Evolutionary conservation across 2,797 vertebrate species (phyloP).

Genomic region (Propithecus perrieri): DNA sequence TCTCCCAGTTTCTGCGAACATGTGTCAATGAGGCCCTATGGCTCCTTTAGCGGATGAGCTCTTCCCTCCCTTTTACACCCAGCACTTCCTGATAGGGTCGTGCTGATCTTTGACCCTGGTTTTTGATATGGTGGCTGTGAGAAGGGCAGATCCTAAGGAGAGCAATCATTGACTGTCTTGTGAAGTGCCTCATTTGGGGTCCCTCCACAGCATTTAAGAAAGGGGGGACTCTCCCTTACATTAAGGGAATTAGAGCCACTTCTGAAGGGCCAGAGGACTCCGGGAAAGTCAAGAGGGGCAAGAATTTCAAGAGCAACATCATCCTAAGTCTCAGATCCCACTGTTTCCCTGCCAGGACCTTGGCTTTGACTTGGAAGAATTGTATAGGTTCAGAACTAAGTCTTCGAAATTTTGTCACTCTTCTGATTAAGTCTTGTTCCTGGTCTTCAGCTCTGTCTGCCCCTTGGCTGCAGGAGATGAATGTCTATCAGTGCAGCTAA

Average conservation of each 20-base stretch:
- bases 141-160: background rate
- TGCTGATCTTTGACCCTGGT: background rate
- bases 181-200: background rate
- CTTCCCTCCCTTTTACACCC: background rate
- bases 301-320: background rate
- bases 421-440: background rate
- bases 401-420: background rate
- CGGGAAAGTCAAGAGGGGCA: background rate
- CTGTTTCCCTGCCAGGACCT: background rate
- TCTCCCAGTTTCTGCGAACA: background rate
- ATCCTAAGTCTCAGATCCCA: background rate
- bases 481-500: background rate
- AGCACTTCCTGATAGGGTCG: background rate
- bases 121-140: background rate
- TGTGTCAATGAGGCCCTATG: accelerated
- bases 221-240: background rate
- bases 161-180: background rate
- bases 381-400: background rate
- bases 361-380: background rate
- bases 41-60: background rate
- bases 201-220: background rate
- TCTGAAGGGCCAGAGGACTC: background rate
- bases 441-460: background rate
- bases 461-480: background rate
- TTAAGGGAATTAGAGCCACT: background rate